These are phyloP conservation scores for Pteropus alecto DNA, from an alignment of 2,113 vertebrate species.

Conservation along the genomic window DNA sequence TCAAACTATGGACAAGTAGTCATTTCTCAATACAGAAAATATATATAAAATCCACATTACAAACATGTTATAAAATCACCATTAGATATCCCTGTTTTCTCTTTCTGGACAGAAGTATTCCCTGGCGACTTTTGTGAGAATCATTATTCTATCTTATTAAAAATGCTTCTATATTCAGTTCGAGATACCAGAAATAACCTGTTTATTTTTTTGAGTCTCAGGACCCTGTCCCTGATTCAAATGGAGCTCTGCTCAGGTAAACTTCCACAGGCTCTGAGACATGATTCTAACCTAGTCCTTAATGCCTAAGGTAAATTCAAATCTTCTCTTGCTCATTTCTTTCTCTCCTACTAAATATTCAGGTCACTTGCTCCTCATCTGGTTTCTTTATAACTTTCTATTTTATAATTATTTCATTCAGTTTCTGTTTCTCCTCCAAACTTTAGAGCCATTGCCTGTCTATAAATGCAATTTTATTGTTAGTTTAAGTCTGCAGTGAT, in stretches of 20 bases:
- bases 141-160: not conserved
- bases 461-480: not conserved
- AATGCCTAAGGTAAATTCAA: not conserved
- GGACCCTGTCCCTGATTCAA: not conserved
- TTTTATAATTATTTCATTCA: not conserved
- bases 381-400: not conserved
- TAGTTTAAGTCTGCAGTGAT: not conserved
- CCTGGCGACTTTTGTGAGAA: not conserved
- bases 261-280: not conserved
- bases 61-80: not conserved
- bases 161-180: not conserved
- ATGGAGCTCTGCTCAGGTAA: not conserved
- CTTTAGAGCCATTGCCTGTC: not conserved
- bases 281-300: not conserved
- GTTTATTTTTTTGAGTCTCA: not conserved
- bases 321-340: not conserved
- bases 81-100: not conserved
- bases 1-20: not conserved
- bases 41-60: not conserved
- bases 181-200: not conserved
- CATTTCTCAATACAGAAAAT: not conserved
- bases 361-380: not conserved
- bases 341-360: not conserved
- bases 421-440: not conserved
- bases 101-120: not conserved